Conservation (phyloP, 2,888 invertebrate genomes). For the Hanleya hanleyi region DNA sequence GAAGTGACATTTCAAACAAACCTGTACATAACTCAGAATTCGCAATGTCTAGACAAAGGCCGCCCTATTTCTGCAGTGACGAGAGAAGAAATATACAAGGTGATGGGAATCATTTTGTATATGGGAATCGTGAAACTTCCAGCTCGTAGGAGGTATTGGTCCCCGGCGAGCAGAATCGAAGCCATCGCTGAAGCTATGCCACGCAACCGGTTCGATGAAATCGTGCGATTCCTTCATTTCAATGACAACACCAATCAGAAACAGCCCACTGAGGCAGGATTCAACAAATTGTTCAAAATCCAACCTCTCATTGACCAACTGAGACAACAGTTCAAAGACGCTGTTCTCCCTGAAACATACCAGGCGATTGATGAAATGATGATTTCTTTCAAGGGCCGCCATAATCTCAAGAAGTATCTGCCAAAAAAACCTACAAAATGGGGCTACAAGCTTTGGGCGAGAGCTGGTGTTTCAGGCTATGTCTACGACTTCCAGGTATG, state of each 20-base stretch:
- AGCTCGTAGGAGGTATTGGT: constrained; percentile 26
- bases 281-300: constrained; percentile 31
- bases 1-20: no score
- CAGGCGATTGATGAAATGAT: constrained; percentile 33
- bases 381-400: constrained; percentile 27
- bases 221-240: constrained; percentile 20
- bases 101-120: constrained; percentile 17
- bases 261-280: constrained; percentile 15
- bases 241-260: constrained; percentile 23
- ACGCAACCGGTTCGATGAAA: constrained; percentile 21
- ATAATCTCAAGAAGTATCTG: constrained; percentile 27
- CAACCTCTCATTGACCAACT: constrained; percentile 28
- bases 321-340: constrained; percentile 16
- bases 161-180: constrained; percentile 7
- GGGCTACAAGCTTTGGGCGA: constrained; percentile 37
- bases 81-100: constrained; percentile 22
- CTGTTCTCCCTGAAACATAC: constrained; percentile 21
- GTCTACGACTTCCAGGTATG: constrained; percentile 36
- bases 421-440: constrained; percentile 31
- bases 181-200: constrained; percentile 28
- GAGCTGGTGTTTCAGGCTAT: constrained; percentile 35
- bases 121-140: constrained; percentile 30
- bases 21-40: no score
- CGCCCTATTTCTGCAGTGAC: constrained; percentile 4
- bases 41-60: no score